These are phyloP conservation scores for Dione vanillae DNA, from an alignment of 2,888 invertebrate species.

Conservation along the genomic window DNA sequence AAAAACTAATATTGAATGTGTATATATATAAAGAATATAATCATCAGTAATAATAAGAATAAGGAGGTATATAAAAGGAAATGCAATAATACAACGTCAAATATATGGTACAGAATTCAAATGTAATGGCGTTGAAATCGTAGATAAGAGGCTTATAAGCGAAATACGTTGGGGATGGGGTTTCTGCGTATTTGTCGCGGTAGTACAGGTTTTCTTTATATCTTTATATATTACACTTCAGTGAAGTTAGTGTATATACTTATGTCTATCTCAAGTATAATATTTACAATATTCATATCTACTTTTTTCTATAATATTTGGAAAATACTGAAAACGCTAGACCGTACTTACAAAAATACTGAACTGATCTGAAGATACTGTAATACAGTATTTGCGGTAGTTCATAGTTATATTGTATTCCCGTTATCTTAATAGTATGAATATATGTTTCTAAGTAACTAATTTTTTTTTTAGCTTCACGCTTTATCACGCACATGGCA, in stretches of 20 bases:
- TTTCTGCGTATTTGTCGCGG: conserved; percentile 39
- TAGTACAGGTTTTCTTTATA: conserved; percentile 32
- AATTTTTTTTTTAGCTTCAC: no score
- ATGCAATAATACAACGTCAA: conserved; percentile 35
- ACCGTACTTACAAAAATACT: no score
- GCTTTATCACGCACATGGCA: no score
- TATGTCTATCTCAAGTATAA: background rate
- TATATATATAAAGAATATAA: background rate
- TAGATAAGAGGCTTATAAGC: conserved; percentile 76
- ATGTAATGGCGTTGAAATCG: conserved; percentile 80
- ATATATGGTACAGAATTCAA: conserved; percentile 55
- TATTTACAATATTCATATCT: no score
- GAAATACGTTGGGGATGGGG: conserved; percentile 60
- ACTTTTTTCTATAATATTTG: no score
- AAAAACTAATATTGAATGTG: no score
- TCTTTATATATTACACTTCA: conserved; percentile 12
- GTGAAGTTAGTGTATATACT: background rate
- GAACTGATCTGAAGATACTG: no score
- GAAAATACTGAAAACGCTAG: no score
- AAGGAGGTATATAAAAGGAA: conserved; percentile 15
- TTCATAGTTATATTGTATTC: no score
- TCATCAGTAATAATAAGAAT: background rate
- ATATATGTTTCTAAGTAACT: no score
- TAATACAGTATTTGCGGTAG: no score
- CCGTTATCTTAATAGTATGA: no score